A percentile compares a stretch with the other conserved stretches of the same genome.
phyloP scores from a whole-genome alignment of 2,113 vertebrate species.

The Equus quagga region DNA sequence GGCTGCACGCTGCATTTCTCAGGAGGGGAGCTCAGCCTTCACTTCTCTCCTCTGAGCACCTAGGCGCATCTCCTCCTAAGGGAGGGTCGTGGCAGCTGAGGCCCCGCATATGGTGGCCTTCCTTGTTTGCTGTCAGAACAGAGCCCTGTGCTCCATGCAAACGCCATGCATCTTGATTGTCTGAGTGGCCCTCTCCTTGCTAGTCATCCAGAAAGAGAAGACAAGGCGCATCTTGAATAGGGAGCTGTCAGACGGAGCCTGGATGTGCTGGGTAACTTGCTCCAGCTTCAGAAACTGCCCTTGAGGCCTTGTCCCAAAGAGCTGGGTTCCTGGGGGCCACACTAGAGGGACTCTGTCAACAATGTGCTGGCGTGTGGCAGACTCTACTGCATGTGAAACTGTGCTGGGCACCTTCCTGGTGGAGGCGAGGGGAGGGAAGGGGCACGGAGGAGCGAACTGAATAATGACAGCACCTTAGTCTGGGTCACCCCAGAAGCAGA shows the following conservation, averaged over 20 bases:
- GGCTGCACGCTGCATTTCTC: background rate
- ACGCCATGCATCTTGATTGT: background rate
- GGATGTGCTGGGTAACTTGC: background rate
- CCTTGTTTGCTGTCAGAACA: slow-evolving; percentile 27
- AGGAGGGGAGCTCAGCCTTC: background rate
- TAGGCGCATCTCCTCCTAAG: background rate
- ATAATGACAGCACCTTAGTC: background rate
- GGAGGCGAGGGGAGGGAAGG: background rate
- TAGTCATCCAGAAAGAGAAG: background rate
- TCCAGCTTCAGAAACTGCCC: background rate
- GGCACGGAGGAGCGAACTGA: background rate
- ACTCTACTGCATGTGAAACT: background rate
- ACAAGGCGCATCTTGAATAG: background rate
- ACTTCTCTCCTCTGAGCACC: background rate
- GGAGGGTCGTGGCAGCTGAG: background rate
- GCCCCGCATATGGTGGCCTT: background rate
- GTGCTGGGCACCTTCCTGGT: background rate
- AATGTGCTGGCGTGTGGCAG: background rate
- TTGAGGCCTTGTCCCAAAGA: background rate
- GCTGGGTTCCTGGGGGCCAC: background rate
- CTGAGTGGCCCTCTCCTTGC: background rate
- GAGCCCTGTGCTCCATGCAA: background rate
- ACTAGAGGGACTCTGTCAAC: too few relatives aligned
- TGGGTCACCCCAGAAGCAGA: background rate
- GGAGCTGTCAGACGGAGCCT: background rate